Conservation (phyloP, 1,140 invertebrate genomes). For the Lepidotrigona ventralis region DNA sequence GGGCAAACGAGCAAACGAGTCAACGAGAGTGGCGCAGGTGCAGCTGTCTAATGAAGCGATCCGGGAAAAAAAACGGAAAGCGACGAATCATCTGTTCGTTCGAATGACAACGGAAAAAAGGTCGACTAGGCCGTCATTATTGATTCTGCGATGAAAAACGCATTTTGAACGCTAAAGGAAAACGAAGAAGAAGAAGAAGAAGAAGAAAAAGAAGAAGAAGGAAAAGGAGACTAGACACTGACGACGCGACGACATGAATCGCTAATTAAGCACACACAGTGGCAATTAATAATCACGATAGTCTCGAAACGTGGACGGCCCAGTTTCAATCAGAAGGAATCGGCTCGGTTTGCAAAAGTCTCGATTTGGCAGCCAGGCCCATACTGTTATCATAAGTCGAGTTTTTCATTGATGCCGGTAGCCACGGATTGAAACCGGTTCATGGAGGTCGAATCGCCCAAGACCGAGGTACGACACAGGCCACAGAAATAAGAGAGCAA, state of each 20-base stretch:
- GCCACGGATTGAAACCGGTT: constrained; percentile 68
- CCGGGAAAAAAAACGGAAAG: constrained; percentile 9
- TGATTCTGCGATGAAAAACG: constrained; percentile 35
- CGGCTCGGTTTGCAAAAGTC: background rate
- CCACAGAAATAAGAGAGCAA: constrained; percentile 28
- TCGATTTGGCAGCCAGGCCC: constrained; percentile 5
- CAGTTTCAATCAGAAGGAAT: constrained; percentile 26
- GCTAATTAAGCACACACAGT: constrained; percentile 71
- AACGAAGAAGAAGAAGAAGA: constrained; percentile 21
- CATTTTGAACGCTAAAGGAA: background rate
- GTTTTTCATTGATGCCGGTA: constrained; percentile 74
- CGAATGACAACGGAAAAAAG: constrained; percentile 5
- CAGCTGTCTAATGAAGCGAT: constrained; percentile 62
- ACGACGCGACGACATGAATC: constrained; percentile 61
- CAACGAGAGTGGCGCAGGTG: constrained; percentile 39
- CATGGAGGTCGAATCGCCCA: constrained; percentile 52
- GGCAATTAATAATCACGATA: constrained; percentile 75
- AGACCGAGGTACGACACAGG: constrained; percentile 22
- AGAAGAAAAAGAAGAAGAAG: constrained; percentile 9
- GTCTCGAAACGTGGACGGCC: constrained; percentile 46
- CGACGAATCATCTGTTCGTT: constrained; percentile 25
- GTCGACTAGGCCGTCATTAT: constrained; percentile 12
- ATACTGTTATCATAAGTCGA: constrained; percentile 70
- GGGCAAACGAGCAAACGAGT: background rate
- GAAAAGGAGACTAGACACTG: constrained; percentile 33